phyloP scores from a whole-genome alignment of 2,797 vertebrate species.

The Trematomus bernacchii region DNA sequence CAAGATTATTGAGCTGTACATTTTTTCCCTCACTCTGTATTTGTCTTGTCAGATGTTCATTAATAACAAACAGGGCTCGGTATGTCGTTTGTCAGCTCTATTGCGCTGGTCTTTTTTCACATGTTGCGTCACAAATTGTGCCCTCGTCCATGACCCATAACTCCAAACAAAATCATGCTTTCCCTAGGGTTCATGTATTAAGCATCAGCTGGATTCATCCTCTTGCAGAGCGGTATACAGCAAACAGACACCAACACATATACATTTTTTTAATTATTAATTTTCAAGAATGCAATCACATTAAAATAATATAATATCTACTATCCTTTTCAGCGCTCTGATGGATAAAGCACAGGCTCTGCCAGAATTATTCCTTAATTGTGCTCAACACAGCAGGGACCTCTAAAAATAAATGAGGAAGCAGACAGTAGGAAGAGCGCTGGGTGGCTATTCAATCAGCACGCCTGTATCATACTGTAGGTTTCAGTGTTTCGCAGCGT shows the following conservation, averaged over 20 bases:
- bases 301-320: slow-evolving; percentile 56
- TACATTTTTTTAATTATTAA: slow-evolving; percentile 65
- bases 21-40: slow-evolving; percentile 38
- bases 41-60: slow-evolving; percentile 58
- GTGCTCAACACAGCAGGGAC: slow-evolving; percentile 72
- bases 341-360: slow-evolving; percentile 63
- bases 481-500: slow-evolving; percentile 51
- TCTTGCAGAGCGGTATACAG: slow-evolving; percentile 32
- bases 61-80: slow-evolving; percentile 53
- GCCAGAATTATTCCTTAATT: slow-evolving; percentile 72
- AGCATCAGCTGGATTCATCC: slow-evolving; percentile 49
- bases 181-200: slow-evolving; percentile 47
- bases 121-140: slow-evolving; percentile 33
- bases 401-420: slow-evolving; percentile 78
- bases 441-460: slow-evolving; percentile 78
- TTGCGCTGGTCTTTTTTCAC: slow-evolving; percentile 30
- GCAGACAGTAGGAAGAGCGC: slow-evolving; percentile 53
- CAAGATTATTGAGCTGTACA: slow-evolving; percentile 35
- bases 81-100: slow-evolving; percentile 50
- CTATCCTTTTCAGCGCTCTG: slow-evolving; percentile 55
- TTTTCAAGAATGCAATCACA: slow-evolving; percentile 37
- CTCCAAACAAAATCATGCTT: slow-evolving; percentile 40
- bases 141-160: slow-evolving; percentile 47
- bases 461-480: slow-evolving; percentile 53
- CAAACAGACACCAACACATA: slow-evolving; percentile 34